Conservation (phyloP, 2,797 vertebrate species). For the Huso huso region DNA sequence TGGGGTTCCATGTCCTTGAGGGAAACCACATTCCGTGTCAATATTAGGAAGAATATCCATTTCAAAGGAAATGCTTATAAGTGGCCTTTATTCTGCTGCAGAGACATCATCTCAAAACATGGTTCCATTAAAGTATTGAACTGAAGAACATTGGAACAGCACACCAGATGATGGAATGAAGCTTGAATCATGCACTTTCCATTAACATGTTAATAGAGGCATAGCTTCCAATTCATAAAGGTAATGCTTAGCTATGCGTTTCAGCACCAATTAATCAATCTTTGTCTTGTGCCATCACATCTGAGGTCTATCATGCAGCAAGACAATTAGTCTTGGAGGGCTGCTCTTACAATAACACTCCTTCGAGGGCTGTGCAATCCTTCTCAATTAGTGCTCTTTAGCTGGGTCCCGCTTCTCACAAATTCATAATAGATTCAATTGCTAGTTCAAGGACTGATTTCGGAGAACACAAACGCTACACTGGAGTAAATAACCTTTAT, state of each 20-base stretch:
- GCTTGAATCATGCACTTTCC: too few relatives aligned
- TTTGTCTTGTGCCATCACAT: background rate
- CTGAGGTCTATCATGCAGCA: background rate
- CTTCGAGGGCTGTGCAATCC: background rate
- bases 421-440: background rate
- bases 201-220: too few relatives aligned
- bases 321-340: background rate
- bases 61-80: too few relatives aligned
- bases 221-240: background rate
- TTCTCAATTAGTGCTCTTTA: background rate
- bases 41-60: too few relatives aligned
- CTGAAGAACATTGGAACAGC: too few relatives aligned
- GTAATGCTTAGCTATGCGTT: background rate
- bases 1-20: too few relatives aligned
- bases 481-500: background rate
- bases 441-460: background rate
- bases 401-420: background rate
- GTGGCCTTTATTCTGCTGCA: too few relatives aligned
- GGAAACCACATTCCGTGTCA: too few relatives aligned
- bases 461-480: background rate
- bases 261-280: background rate
- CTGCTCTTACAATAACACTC: slow-evolving; percentile 2
- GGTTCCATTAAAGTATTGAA: too few relatives aligned
- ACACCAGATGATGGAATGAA: too few relatives aligned
- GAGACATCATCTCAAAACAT: too few relatives aligned